Evolutionary conservation across 2,888 invertebrate genomes (phyloP).

Genomic region (Limnephilus marmoratus): DNA sequence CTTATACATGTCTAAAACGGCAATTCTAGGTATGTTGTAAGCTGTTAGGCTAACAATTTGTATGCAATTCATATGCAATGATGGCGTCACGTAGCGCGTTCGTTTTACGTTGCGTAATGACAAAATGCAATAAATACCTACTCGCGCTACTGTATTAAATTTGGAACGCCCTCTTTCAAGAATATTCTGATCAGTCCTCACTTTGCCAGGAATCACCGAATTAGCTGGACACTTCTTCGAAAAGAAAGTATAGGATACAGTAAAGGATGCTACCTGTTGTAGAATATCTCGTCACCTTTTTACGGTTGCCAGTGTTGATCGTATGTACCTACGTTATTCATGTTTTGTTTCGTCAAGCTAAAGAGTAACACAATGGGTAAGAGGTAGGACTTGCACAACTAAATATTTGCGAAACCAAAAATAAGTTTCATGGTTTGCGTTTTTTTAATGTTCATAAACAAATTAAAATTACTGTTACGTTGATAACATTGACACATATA

Average conservation of each 20-base stretch:
- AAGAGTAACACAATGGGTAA: background rate
- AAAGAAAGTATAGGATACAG: background rate
- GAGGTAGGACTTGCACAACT: background rate
- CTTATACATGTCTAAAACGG: background rate
- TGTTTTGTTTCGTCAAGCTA: background rate
- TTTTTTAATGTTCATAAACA: background rate
- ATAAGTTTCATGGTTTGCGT: no score
- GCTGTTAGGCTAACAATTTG: background rate
- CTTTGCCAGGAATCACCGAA: background rate
- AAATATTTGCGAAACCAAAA: no score
- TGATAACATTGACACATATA: background rate
- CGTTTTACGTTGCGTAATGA: background rate
- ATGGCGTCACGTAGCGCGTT: background rate
- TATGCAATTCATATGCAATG: background rate
- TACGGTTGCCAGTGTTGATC: background rate
- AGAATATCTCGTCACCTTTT: background rate
- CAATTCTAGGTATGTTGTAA: background rate
- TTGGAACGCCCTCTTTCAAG: conserved; percentile 5
- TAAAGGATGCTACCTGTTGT: background rate
- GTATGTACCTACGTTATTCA: background rate
- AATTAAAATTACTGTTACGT: background rate
- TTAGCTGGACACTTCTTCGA: background rate
- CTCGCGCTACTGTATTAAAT: background rate
- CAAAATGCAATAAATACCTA: conserved; percentile 16
- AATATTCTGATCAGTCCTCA: background rate